Evolutionary conservation across 2,888 invertebrate genomes (phyloP), one percentile per base, ranked within the genome.

Genomic region (Cataglyphis cursor): DNA sequence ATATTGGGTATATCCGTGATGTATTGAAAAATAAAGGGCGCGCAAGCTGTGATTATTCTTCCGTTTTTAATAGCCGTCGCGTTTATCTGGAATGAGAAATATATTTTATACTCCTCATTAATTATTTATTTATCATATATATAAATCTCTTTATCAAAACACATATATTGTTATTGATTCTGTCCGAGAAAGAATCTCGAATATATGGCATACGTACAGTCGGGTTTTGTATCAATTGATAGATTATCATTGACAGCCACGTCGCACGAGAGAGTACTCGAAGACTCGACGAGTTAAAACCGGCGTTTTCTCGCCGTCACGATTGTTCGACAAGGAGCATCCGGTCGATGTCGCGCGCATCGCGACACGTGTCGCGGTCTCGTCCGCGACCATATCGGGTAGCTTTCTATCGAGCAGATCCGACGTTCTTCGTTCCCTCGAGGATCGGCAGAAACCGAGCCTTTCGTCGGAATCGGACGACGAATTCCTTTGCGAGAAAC

Each of bases 401-500:
- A 48, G 72, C 38, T 65, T 74, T 59, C 68, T 82, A 51, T 51
- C 76, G 57, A 31, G 18, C 48, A 57, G 57, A 74, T 68, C 48
- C 38, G 64, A 51, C 64, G 68, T 72, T 84, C 78, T 82, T 86
- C 81, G 87, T 61, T 83, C 85, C 57, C 85, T 24, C 0, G 73
- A 64, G 86, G 31, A 61, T 70, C 70, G n/a, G 35, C 10, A 41
- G 57, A 81, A 74, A 57, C 3, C 62, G 15, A n/a, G 38, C 12
- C 8, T 15, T 57, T 51, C 3, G 44, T 54, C 48, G 35, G 9
- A 54, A 44, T 68, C 31, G 21, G 41, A 44, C 12, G 10, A 15
- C 48, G 6, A 65, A 51, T 65, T n/a, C 54, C 8, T 35, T 51
- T 31, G 31, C 51, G 15, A 31, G 8, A 1, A 5, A 9, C 21